A percentile compares a stretch with the other conserved stretches of the same genome.
Conservation (phyloP, 2,797 vertebrate species). For the Enteromius radiatus region DNA sequence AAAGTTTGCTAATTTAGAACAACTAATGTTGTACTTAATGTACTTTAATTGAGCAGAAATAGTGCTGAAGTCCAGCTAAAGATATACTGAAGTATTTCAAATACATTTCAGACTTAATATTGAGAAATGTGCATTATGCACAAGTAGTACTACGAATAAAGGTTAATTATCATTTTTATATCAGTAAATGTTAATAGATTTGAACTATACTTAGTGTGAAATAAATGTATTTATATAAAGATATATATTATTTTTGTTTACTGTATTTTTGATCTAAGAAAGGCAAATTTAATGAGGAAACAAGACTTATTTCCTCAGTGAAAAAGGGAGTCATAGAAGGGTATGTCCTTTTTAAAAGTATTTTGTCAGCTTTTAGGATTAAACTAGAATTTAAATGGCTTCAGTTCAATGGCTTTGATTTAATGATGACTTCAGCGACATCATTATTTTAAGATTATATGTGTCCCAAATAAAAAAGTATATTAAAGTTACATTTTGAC, state of each 20-base stretch:
- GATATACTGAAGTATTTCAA: neutral
- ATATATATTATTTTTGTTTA: neutral
- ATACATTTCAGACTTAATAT: neutral
- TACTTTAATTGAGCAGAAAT: no score
- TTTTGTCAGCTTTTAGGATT: neutral
- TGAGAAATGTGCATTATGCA: neutral
- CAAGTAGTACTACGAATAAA: neutral
- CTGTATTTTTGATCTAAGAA: neutral
- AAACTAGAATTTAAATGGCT: neutral
- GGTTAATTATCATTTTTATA: neutral
- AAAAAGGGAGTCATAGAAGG: neutral
- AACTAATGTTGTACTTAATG: neutral
- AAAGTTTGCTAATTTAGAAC: neutral
- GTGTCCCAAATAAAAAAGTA: constrained; percentile 54
- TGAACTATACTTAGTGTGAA: neutral
- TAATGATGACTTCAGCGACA: neutral
- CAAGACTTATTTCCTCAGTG: neutral
- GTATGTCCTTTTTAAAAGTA: neutral
- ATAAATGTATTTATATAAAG: neutral
- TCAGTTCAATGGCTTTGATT: neutral
- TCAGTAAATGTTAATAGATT: neutral
- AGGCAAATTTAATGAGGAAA: neutral
- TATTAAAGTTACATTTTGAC: constrained; percentile 48
- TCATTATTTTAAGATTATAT: constrained; percentile 39
- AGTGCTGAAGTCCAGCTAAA: neutral